These are phyloP conservation scores for Oithona nana DNA, from an alignment of 2,888 invertebrate genomes.

Conservation along the genomic window DNA sequence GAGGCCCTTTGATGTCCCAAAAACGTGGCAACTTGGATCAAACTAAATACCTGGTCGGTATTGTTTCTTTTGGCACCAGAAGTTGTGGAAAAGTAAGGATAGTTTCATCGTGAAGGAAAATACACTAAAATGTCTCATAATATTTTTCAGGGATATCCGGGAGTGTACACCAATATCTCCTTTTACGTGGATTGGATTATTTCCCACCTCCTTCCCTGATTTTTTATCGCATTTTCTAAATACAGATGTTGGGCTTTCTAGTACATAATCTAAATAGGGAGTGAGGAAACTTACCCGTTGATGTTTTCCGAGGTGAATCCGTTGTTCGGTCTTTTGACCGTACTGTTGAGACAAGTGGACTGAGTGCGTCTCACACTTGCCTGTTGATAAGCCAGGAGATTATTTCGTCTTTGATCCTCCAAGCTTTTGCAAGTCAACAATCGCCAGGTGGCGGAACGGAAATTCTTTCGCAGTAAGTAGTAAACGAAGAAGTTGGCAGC, in stretches of 20 bases:
- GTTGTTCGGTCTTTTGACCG: too few relatives aligned
- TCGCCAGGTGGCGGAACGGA: constrained; percentile 9
- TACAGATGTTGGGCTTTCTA: too few relatives aligned
- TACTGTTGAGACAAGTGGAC: too few relatives aligned
- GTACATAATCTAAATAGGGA: too few relatives aligned
- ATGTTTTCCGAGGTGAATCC: too few relatives aligned
- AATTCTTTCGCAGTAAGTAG: constrained; percentile 10
- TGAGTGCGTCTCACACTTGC: too few relatives aligned
- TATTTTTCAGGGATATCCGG: background rate
- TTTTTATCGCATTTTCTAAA: too few relatives aligned
- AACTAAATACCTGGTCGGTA: background rate
- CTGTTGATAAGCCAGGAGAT: too few relatives aligned
- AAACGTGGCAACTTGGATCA: background rate
- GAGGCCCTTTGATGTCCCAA: background rate
- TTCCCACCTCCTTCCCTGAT: background rate
- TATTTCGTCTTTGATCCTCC: too few relatives aligned
- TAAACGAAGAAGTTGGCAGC: constrained; percentile 15
- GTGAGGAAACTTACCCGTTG: too few relatives aligned
- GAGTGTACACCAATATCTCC: background rate
- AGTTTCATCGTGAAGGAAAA: too few relatives aligned
- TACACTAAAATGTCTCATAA: too few relatives aligned
- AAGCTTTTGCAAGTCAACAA: constrained; percentile 5
- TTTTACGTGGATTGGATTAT: background rate
- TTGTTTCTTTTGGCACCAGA: background rate
- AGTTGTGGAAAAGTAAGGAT: background rate